Evolutionary conservation across 2,888 invertebrate species (phyloP).

Genomic region (Diachrysia chrysitis): DNA sequence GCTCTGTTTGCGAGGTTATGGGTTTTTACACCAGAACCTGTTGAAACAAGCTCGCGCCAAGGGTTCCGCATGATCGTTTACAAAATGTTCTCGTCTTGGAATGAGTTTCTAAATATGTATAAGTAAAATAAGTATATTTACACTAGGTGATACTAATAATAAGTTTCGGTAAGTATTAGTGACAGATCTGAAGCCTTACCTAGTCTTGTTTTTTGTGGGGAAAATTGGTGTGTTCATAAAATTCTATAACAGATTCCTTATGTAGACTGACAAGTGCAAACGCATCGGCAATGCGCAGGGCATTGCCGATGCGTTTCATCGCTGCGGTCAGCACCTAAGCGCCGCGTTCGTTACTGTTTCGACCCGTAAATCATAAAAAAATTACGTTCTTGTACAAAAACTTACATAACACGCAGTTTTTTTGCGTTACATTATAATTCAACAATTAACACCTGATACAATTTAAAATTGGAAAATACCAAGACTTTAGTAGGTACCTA

Average conservation of each 20-base stretch:
- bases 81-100: conserved; percentile 11
- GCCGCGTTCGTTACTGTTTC: conserved; percentile 23
- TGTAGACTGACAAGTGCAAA: conserved; percentile 30
- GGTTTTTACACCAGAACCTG: conserved; percentile 61
- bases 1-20: conserved; percentile 52
- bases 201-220: no score
- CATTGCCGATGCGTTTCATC: conserved; percentile 26
- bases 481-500: not conserved
- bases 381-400: conserved; percentile 22
- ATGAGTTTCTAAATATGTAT: not conserved
- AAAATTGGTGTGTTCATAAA: conserved; percentile 12
- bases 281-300: conserved; percentile 51
- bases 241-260: conserved; percentile 17
- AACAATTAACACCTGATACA: conserved; percentile 15
- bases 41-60: conserved; percentile 44
- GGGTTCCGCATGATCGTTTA: conserved; percentile 41
- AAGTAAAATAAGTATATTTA: no score
- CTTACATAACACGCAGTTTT: conserved; percentile 15
- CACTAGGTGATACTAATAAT: no score
- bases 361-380: conserved; percentile 49
- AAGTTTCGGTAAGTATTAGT: no score
- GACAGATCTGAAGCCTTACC: no score
- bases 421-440: conserved; percentile 35
- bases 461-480: conserved; percentile 6
- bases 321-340: conserved; percentile 39